Evolutionary conservation across 2,113 vertebrate genomes (phyloP), one percentile per base, ranked within the genome.

Genomic region (Electrona antarctica): DNA sequence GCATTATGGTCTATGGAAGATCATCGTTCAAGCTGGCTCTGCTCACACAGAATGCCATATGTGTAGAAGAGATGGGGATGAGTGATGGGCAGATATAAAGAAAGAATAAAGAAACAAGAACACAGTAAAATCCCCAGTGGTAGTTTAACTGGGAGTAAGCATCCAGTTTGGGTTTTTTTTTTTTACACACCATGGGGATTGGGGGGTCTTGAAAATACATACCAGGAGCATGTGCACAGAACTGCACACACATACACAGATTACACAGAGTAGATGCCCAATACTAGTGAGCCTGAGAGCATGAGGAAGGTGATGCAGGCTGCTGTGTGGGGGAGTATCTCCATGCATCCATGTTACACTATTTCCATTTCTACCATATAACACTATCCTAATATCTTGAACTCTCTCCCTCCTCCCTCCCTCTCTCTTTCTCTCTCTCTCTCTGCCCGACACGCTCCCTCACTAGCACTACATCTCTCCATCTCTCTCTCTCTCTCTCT

Each of bases 1-100:
- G 51, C 51, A 54, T 6, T 3, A 10, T 54, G 11, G 69, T 69
- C 66, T 68, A 67, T 64, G 64, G 41, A 21, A 69, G 76, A 82
- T 86, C 1, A 82, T 67, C 72, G n/a, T 78, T 74, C 21, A 71
- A 45, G 41, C 69, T 85, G 84, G 76, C 78, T 21, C 21, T 21
- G 21, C 21, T 83, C 7, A 61, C 12, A 65, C 49, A 48, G 13
- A 60, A 65, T 58, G 62, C 81, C 81, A 80, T 87, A 85, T 85
- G 81, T 60, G 70, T 67, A 12, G 10, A 64, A 82, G 56, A 64
- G 8, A 29, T 47, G 8, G 64, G 12, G 67, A 69, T 45, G 6
- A 46, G 49, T 47, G 63, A 73, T 15, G 48, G 64, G 50, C 54
- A 60, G 11, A 68, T 50, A 74, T 60, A 73, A 48, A 55, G 12